phyloP scores from a whole-genome alignment of 1,140 invertebrate species.

The Stenopsyche tienmushanensis region DNA sequence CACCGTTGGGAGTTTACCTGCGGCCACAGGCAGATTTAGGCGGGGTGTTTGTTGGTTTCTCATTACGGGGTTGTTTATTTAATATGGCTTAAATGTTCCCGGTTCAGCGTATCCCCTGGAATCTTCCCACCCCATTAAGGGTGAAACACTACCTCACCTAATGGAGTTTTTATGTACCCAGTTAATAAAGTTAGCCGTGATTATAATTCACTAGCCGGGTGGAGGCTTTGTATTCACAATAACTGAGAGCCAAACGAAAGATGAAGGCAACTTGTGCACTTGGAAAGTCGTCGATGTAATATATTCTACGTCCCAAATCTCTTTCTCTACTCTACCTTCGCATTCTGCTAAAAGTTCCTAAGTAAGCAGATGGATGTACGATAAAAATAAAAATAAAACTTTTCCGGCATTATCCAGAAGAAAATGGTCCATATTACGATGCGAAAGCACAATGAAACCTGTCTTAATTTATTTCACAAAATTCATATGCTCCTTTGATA shows the following conservation, averaged over 20 bases:
- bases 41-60: slow-evolving; percentile 38
- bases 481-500: too few species aligned
- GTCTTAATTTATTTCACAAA: too few species aligned
- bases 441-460: too few species aligned
- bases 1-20: slow-evolving; percentile 33
- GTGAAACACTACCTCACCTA: too few species aligned
- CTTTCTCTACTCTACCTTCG: slow-evolving; percentile 4
- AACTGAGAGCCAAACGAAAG: too few species aligned
- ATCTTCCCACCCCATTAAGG: too few species aligned
- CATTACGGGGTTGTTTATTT: slow-evolving; percentile 41
- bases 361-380: slow-evolving; percentile 38
- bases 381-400: slow-evolving; percentile 34
- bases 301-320: slow-evolving; percentile 26
- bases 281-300: slow-evolving; percentile 28
- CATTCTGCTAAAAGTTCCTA: slow-evolving; percentile 13
- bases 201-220: slow-evolving; percentile 31
- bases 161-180: slow-evolving; percentile 39
- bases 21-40: slow-evolving; percentile 37
- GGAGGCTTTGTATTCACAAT: background rate
- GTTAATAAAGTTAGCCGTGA: slow-evolving; percentile 38
- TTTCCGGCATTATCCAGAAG: slow-evolving; percentile 11
- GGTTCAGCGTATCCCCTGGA: background rate
- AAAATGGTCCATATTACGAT: slow-evolving; percentile 9
- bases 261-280: background rate
- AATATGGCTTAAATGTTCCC: slow-evolving; percentile 38